Percentiles rank a stretch among this genome's conserved stretches.
phyloP scores from a whole-genome alignment of 2,797 vertebrate genomes.

The Caiman crocodilus region DNA sequence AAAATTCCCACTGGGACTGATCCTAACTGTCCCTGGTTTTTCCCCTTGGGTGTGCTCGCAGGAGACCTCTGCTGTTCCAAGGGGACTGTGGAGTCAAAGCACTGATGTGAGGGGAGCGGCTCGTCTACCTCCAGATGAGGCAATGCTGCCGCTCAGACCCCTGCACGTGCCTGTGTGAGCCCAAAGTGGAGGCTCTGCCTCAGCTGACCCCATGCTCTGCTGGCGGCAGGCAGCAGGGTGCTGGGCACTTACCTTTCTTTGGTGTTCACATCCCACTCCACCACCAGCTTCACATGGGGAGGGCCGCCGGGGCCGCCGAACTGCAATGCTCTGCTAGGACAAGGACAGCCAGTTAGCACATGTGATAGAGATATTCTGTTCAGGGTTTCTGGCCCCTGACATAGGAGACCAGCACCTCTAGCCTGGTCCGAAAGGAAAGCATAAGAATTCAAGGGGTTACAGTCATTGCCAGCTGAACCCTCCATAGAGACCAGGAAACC shows the following conservation, averaged over 20 bases:
- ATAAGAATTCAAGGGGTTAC: no score
- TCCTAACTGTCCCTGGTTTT: not conserved
- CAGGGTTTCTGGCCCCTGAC: not conserved
- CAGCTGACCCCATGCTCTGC: not conserved
- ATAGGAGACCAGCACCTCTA: not conserved
- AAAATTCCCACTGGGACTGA: not conserved
- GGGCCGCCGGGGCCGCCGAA: constrained; percentile 87
- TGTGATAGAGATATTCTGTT: not conserved
- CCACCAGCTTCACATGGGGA: constrained; percentile 87
- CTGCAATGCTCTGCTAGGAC: constrained; percentile 85
- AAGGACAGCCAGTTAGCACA: not conserved
- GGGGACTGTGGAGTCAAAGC: not conserved
- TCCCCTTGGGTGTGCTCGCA: not conserved
- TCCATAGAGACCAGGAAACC: no score
- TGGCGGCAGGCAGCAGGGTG: not conserved
- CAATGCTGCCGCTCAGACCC: not conserved
- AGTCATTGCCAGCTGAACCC: not conserved
- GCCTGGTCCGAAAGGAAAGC: not conserved
- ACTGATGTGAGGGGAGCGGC: not conserved
- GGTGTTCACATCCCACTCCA: constrained; percentile 89
- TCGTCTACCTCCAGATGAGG: not conserved
- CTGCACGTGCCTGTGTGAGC: not conserved
- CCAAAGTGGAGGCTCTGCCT: not conserved
- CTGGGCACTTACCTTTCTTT: constrained; percentile 89
- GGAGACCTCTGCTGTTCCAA: not conserved